These are phyloP conservation scores for Amblyopsis hoosieri DNA, from an alignment of 2,797 vertebrate genomes.

Conservation along the genomic window DNA sequence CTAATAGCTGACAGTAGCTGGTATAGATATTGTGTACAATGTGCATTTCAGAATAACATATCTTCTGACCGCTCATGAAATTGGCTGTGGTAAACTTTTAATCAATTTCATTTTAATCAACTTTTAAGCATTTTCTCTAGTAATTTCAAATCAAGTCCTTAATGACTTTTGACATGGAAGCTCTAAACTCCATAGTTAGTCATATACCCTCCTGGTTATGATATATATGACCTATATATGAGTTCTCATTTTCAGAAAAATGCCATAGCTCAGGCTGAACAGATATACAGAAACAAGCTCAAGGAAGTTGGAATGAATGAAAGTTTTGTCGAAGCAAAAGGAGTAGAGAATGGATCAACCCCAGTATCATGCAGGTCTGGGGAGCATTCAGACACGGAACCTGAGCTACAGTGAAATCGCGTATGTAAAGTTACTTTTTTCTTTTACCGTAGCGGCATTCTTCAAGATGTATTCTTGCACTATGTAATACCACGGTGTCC, in stretches of 20 bases:
- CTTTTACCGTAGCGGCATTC: constrained; percentile 7
- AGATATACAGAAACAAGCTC: constrained; percentile 80
- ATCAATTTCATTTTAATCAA: too few species aligned
- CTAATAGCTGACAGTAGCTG: too few species aligned
- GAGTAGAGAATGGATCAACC: constrained; percentile 48
- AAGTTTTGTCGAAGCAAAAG: constrained; percentile 85
- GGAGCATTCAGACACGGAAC: constrained; percentile 35
- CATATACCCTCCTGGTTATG: neutral
- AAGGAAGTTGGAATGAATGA: constrained; percentile 84
- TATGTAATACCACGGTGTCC: constrained; percentile 53
- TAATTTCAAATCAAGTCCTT: too few species aligned
- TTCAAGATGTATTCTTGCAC: constrained; percentile 38
- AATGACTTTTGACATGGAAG: too few species aligned
- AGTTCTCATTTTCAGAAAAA: constrained; percentile 67
- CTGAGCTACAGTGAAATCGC: constrained; percentile 59
- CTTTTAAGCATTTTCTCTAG: too few species aligned
- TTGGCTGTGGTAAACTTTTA: too few species aligned
- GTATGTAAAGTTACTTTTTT: constrained; percentile 62
- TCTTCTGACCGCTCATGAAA: too few species aligned
- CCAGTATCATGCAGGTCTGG: constrained; percentile 34
- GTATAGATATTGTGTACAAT: too few species aligned
- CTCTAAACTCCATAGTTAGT: neutral
- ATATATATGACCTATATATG: constrained; percentile 14
- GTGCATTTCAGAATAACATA: too few species aligned
- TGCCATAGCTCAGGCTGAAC: constrained; percentile 83